phyloP scores from a whole-genome alignment of 2,888 invertebrate species.

The Trypoxylon attenuatum region DNA sequence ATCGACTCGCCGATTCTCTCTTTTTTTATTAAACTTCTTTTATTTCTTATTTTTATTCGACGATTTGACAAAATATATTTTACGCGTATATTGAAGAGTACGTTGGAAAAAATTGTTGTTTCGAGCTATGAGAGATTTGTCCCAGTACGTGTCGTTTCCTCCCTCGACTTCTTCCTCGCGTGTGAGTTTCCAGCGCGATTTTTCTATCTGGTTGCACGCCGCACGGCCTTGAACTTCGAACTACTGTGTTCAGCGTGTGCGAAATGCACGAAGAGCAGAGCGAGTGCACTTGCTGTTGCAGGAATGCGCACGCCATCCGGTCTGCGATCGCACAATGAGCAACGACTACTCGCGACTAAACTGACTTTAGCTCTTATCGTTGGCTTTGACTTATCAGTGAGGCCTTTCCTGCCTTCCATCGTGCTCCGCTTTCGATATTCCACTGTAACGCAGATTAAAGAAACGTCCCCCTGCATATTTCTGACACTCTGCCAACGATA shows the following conservation, averaged over 20 bases:
- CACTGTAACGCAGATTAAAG: constrained; percentile 9
- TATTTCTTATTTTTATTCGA: too few species aligned
- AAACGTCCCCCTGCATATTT: neutral
- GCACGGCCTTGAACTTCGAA: constrained; percentile 51
- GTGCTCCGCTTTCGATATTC: constrained; percentile 17
- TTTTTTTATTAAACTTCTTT: too few species aligned
- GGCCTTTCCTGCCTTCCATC: constrained; percentile 37
- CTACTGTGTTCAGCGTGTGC: constrained; percentile 8
- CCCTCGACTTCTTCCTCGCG: too few species aligned
- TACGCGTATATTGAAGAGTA: too few species aligned
- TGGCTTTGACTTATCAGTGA: constrained; percentile 18
- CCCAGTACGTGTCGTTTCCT: too few species aligned
- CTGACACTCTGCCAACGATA: too few species aligned
- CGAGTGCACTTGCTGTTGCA: constrained; percentile 3
- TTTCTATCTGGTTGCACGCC: constrained; percentile 8
- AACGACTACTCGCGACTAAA: constrained; percentile 27
- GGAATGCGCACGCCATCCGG: constrained; percentile 42
- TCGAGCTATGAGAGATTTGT: too few species aligned
- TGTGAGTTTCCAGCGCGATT: constrained; percentile 6
- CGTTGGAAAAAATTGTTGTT: too few species aligned
- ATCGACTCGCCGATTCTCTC: too few species aligned
- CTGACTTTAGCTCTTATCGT: constrained; percentile 22
- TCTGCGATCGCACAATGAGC: constrained; percentile 30
- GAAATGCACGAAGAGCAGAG: neutral
- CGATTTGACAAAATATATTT: too few species aligned